Evolutionary conservation across 2,113 vertebrate genomes (phyloP), one percentile per base, ranked within the genome.

Genomic region (Perca flavescens): DNA sequence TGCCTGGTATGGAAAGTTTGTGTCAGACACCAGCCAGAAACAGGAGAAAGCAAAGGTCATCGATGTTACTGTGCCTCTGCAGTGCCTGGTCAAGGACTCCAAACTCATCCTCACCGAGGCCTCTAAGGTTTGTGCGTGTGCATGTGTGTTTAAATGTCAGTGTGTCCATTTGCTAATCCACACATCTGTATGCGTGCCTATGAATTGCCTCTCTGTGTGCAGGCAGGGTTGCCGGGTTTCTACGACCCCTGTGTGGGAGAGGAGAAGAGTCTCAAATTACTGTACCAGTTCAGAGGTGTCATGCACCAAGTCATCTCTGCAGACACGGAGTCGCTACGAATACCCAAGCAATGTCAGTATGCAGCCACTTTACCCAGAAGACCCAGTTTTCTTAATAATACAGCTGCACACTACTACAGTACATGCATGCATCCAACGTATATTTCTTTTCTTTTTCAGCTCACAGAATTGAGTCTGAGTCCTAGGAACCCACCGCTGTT

Each of bases 261-360:
- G 79, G 97, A 99, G 69, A 99, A 99, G 95, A 97, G 95, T 87
- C 92, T 99, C 52, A 99, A 99, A 79, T 94, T 99, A 85, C 96
- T 99, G 10, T 99, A 99, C 92, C 97, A 99, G 94, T 99, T 99
- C 94, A 95, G 97, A 69, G 98, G 98, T 3, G 97, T 96, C 71
- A 93, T 99, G 88, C 98, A 99, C 85, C 98, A 99, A 88, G 98
- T 99, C 82, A 96, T 97, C 94, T 95, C 95, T 0, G 95, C 95
- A 9, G 98, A 99, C 93, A 93, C 91, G 0, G 98, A 99, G 91
- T 86, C 97, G 8, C 96, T 99, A 53, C 94, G 96, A 94, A 98
- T 99, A 97, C 98, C 98, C 92, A 99, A 97, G 94, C 98, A 99
- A 93, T 98, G 98, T 99, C 49, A 98, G 98, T 96, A 57, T 62